Percentiles rank a stretch among this genome's conserved stretches.
Conservation (phyloP, 2,888 invertebrate species). For the Margaritifera margaritifera region DNA sequence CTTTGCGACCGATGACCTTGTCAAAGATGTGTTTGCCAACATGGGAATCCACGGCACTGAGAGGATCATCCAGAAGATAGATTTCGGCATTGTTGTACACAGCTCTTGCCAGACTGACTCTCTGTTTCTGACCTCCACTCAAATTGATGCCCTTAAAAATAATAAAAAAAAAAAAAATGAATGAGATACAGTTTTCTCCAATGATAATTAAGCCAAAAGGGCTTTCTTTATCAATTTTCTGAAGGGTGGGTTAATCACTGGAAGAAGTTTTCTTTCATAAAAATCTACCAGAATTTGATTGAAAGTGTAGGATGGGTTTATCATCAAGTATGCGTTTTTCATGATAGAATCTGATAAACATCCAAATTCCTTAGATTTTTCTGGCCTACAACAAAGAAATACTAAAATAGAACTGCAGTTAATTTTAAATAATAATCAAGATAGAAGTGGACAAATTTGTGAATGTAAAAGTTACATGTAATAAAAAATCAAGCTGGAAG, state of each 20-base stretch:
- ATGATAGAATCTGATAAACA: too few species aligned
- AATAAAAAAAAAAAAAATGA: neutral
- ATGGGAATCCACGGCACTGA: slow-evolving; percentile 96
- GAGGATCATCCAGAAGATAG: slow-evolving; percentile 95
- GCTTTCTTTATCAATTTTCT: neutral
- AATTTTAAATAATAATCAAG: too few species aligned
- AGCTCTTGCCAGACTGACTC: slow-evolving; percentile 71
- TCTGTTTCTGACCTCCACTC: slow-evolving; percentile 73
- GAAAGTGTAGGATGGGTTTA: too few species aligned
- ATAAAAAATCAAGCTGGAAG: too few species aligned
- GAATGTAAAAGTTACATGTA: too few species aligned
- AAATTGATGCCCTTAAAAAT: slow-evolving; percentile 71
- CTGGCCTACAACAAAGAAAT: too few species aligned
- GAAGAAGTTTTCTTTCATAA: neutral
- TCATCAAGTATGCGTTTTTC: too few species aligned
- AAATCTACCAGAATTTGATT: neutral
- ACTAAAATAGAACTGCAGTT: too few species aligned
- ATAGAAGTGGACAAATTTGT: too few species aligned
- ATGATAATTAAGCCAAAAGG: neutral
- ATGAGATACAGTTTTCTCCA: neutral
- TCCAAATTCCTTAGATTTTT: too few species aligned
- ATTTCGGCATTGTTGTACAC: slow-evolving; percentile 74
- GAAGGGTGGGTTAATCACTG: neutral
- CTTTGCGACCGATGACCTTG: slow-evolving; percentile 87
- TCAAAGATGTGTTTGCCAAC: slow-evolving; percentile 99